Evolutionary conservation across 1,140 invertebrate species (phyloP), one percentile per base, ranked within the genome.

Genomic region (Drosophila grimshawi): DNA sequence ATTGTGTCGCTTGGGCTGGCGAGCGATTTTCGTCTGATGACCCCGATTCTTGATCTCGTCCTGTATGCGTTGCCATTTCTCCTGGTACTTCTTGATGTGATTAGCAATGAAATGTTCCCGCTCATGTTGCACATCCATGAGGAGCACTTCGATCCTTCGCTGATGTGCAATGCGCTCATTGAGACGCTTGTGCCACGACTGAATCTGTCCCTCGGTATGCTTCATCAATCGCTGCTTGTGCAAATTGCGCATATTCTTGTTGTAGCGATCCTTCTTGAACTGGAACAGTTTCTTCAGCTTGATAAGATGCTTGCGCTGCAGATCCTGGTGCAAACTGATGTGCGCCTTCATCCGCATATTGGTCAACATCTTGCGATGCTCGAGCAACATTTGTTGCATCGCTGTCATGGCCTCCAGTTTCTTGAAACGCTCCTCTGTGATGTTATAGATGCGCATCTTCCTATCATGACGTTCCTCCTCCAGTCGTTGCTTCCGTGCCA

Each of bases 231-330:
- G 75, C 19, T 81, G 75, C 3, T 88, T 86, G 0, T 75, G 37
- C 19, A 91, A 45, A 5, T 59, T 41, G 0, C 78, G 70, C 67
- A 92, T 77, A 29, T 92, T 90, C 35, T 75, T 88, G 27, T 91
- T 78, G 3, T 81, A 85, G 6, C 88, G 82, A 52, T 92, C 88
- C 60, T 88, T 83, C 45, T 92, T 92, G 32, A 86, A 90, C 52
- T 92, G 88, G 27, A 92, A 88, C 5, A 90, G 66, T 68, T 92
- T 92, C 66, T 92, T 92, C 4, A 91, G 59, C 52, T 83, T 81
- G 30, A 92, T 92, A 5, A 92, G 10, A 5, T 81, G 72, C 59
- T 92, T 92, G 3, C 91, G 70, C 61, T 85, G 77, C 43, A 92
- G 33, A 69, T 92, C 91, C 48, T 78, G 65, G 33, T 76, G 68